Base-by-base conservation (phyloP, 2,797 vertebrate genomes). In the Lacerta bilineata region DNA sequence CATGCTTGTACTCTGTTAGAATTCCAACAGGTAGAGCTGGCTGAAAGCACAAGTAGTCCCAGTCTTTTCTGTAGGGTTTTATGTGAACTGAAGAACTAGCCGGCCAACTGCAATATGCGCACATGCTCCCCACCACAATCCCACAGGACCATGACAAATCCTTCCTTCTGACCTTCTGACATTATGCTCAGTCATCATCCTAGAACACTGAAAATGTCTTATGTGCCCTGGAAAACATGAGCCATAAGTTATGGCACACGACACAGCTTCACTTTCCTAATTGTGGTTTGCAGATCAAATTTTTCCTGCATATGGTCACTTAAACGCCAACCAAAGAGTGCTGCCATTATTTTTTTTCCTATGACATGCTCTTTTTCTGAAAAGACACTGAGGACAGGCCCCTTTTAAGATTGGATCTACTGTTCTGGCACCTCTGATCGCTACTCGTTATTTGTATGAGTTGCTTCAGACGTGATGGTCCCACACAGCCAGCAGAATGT, bases 191-290 rank as follows among this genome's bases (percentile, higher is more conserved):
- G 27, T 80, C 88, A 59, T 88, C 87, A 87, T 90, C 83, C 86
- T 93, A 89, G 91, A 90, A 36, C 81, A 88, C 33, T 68, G 80
- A 90, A 39, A 87, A 82, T 94, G 87, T 79, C 13, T 90, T 95
- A 88, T 84, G 82, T 61, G 85, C 90, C 29, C 71, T 92, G 87
- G 91, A 94, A 95, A 94, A 95, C 93, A 90, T 89, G 93, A 95
- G 91, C 81, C 91, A 94, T 89, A 92, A 91, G 93, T 92, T 74
- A 80, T 86, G 88, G 92, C 85, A 86, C 94, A 94, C 90, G 74
- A 25, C 0, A 90, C 90, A 94, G 91, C 81, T 94, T 90, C 66
- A 93, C 89, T 94, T 95, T 94, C 93, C 94, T 92, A 94, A 91
- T 92, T 94, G 93, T 87, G 85, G 87, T 86, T 92, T 94, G 59